Percentiles rank a stretch among this genome's conserved stretches.
Conservation (phyloP, 1,140 invertebrate genomes). For the Diprion similis region DNA sequence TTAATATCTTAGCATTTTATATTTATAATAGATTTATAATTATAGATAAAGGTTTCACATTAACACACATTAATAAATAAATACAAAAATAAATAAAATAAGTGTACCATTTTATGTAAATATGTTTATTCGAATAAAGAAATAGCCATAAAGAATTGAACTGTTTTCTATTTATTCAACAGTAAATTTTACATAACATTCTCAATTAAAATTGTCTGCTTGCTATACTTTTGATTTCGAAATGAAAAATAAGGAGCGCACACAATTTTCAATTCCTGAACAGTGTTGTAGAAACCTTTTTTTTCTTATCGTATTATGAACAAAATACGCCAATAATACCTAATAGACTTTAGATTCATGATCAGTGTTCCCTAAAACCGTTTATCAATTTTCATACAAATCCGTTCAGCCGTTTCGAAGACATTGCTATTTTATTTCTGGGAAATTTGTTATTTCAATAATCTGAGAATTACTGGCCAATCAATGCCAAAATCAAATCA, state of each 20-base stretch:
- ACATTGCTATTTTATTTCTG: not conserved
- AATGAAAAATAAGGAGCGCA: slow-evolving; percentile 1
- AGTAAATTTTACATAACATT: slow-evolving; percentile 1
- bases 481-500: slow-evolving; percentile 1
- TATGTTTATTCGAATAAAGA: slow-evolving; percentile 3
- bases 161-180: not conserved
- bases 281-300: not conserved
- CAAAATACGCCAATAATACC: slow-evolving; percentile 1
- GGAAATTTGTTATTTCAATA: too few relatives aligned
- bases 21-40: slow-evolving; percentile 5
- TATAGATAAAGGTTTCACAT: not conserved
- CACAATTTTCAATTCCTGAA: slow-evolving; percentile 1
- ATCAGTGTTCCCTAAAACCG: not conserved
- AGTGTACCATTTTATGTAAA: too few relatives aligned
- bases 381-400: slow-evolving; percentile 1
- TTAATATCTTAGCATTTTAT: not conserved
- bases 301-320: not conserved
- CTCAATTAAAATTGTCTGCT: not conserved
- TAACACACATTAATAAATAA: not conserved
- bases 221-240: slow-evolving; percentile 1
- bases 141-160: not conserved
- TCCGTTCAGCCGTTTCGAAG: slow-evolving; percentile 2
- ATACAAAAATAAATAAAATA: not conserved
- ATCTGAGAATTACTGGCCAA: not conserved
- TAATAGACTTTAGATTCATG: not conserved